A percentile compares a stretch with the other conserved stretches of the same genome.
phyloP scores from a whole-genome alignment of 2,113 vertebrate genomes.

The Stomatorhinus ivindoensis region DNA sequence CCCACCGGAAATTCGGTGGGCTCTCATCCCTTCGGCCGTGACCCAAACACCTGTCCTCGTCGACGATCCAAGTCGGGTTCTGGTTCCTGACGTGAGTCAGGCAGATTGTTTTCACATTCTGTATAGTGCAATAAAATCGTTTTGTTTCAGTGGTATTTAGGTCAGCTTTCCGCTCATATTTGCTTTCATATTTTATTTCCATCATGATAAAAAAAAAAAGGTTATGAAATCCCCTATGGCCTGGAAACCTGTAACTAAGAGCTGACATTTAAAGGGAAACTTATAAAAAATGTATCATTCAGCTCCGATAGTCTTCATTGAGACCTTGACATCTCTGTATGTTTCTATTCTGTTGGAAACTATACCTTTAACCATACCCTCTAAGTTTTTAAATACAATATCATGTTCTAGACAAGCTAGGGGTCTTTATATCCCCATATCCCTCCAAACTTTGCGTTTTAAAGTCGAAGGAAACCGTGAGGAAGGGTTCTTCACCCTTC shows the following conservation, averaged over 20 bases:
- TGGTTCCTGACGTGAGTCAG: not conserved
- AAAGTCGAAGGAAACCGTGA: not conserved
- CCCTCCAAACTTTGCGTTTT: not conserved
- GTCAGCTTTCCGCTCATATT: not conserved
- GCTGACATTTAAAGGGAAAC: not conserved
- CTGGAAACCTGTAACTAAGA: not conserved
- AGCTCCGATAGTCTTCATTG: not conserved
- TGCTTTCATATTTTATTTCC: slow-evolving; percentile 1
- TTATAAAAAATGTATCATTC: not conserved
- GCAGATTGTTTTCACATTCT: not conserved
- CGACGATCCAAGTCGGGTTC: not conserved
- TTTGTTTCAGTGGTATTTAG: not conserved
- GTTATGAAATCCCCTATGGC: not conserved
- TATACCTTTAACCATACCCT: not conserved
- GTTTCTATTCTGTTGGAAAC: not conserved
- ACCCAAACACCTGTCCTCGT: not conserved
- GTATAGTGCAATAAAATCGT: not conserved
- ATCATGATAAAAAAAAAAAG: not conserved
- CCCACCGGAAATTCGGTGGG: no score
- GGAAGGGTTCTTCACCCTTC: not conserved
- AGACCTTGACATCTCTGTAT: not conserved
- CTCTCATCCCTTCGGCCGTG: not conserved
- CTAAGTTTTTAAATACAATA: not conserved
- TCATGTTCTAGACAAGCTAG: not conserved
- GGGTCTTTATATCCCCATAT: not conserved